A percentile compares a stretch with the other conserved stretches of the same genome.
Evolutionary conservation across 2,113 vertebrate species (phyloP).

Genomic region (Gymnarchus niloticus): DNA sequence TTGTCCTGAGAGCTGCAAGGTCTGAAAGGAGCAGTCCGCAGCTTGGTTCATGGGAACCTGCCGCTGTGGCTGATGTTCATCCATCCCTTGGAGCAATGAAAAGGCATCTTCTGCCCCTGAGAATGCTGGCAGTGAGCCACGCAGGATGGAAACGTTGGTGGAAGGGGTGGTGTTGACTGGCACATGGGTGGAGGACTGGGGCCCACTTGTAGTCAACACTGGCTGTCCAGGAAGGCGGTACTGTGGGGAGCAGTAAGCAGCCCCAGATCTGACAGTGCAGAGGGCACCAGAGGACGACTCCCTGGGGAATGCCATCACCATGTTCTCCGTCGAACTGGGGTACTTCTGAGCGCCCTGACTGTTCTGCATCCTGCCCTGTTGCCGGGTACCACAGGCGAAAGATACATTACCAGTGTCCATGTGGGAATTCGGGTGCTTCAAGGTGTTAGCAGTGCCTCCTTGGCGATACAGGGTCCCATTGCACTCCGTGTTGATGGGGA

Average conservation of each 20-base stretch:
- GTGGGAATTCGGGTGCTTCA: slow-evolving; percentile 73
- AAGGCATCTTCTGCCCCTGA: slow-evolving; percentile 74
- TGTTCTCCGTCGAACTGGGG: slow-evolving; percentile 61
- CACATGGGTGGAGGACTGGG: slow-evolving; percentile 66
- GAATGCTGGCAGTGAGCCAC: slow-evolving; percentile 64
- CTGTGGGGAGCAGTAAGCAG: slow-evolving; percentile 68
- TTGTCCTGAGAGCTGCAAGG: slow-evolving; percentile 73
- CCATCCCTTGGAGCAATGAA: slow-evolving; percentile 68
- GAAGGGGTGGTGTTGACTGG: slow-evolving; percentile 63
- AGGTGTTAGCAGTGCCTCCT: slow-evolving; percentile 62
- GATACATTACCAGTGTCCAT: slow-evolving; percentile 63
- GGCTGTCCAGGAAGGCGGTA: slow-evolving; percentile 82
- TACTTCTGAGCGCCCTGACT: slow-evolving; percentile 66
- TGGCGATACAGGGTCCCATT: slow-evolving; percentile 56
- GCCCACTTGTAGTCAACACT: slow-evolving; percentile 64
- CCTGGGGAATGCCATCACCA: slow-evolving; percentile 67
- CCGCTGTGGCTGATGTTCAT: slow-evolving; percentile 58
- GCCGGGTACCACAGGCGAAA: slow-evolving; percentile 56
- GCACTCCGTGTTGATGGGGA: slow-evolving; percentile 44
- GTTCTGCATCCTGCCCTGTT: slow-evolving; percentile 53
- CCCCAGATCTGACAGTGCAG: slow-evolving; percentile 73
- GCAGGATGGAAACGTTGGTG: slow-evolving; percentile 40
- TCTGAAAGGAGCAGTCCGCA: slow-evolving; percentile 76
- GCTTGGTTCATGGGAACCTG: slow-evolving; percentile 58
- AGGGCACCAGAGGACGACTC: slow-evolving; percentile 67